Evolutionary conservation across 2,888 invertebrate species (phyloP).

Genomic region (Zeuzera pyrina): DNA sequence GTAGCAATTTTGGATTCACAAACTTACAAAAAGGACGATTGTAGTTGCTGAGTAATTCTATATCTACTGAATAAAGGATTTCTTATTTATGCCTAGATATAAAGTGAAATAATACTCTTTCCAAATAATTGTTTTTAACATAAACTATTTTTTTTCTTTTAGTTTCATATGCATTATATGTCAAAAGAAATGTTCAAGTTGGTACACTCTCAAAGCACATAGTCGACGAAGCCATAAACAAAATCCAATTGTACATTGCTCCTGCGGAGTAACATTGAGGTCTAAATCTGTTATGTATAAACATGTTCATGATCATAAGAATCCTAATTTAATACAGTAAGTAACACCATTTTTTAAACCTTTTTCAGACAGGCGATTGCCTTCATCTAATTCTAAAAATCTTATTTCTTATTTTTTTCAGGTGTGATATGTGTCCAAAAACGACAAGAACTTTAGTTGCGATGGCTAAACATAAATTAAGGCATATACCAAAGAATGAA

Average conservation of each 20-base stretch:
- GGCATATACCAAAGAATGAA: constrained; percentile 68
- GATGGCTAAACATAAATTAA: constrained; percentile 63
- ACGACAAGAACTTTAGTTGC: constrained; percentile 59
- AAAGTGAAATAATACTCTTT: no score
- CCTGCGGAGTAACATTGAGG: constrained; percentile 60
- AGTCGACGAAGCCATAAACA: constrained; percentile 42
- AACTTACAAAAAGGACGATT: no score
- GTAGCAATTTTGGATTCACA: no score
- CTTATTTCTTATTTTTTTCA: constrained; percentile 23
- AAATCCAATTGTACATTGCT: constrained; percentile 52
- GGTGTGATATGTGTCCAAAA: constrained; percentile 69
- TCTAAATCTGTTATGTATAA: constrained; percentile 68
- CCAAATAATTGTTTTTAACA: no score
- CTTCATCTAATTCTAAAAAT: neutral
- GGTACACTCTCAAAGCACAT: constrained; percentile 60
- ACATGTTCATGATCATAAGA: constrained; percentile 67
- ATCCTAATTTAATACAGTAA: constrained; percentile 61
- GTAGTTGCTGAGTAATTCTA: no score
- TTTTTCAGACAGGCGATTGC: no score
- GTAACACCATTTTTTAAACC: constrained; percentile 18
- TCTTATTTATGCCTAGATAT: no score
- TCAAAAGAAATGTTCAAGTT: constrained; percentile 51
- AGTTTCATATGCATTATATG: constrained; percentile 62
- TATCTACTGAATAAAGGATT: no score
- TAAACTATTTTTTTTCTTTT: constrained; percentile 16